phyloP scores from a whole-genome alignment of 1,140 invertebrate genomes.

The Drosophila ambigua region DNA sequence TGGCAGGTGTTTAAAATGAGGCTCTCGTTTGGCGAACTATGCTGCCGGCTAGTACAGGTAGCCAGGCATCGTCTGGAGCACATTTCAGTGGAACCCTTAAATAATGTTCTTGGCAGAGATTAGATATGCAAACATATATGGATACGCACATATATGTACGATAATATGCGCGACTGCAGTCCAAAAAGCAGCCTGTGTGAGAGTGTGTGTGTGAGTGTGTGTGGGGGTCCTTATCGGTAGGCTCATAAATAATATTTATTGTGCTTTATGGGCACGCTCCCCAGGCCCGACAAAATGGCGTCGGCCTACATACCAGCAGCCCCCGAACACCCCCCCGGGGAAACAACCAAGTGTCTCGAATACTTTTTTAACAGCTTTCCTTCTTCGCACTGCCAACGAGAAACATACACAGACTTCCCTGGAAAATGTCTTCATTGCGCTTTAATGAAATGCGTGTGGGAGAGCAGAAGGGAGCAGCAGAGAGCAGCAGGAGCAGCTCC shows the following conservation, averaged over 20 bases:
- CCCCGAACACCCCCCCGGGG: slow-evolving; percentile 20
- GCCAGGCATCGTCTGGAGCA: neutral
- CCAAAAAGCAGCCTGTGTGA: slow-evolving; percentile 8
- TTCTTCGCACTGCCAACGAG: neutral
- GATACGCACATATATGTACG: neutral
- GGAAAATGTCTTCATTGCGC: slow-evolving; percentile 75
- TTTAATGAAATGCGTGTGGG: slow-evolving; percentile 68
- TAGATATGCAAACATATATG: slow-evolving; percentile 5
- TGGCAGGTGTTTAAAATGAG: slow-evolving; percentile 59
- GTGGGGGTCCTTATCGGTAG: slow-evolving; percentile 56
- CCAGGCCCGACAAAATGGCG: slow-evolving; percentile 22
- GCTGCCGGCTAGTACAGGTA: neutral
- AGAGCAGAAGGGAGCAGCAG: neutral
- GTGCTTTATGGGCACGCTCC: slow-evolving; percentile 65
- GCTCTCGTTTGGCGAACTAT: slow-evolving; percentile 21
- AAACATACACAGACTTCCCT: slow-evolving; percentile 12
- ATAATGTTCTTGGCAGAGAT: neutral
- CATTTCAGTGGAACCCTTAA: neutral
- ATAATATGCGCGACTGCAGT: slow-evolving; percentile 19
- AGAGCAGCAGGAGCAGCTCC: neutral
- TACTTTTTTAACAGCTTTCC: slow-evolving; percentile 66
- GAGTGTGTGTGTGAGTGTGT: slow-evolving; percentile 38
- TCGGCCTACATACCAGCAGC: neutral
- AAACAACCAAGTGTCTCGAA: slow-evolving; percentile 75
- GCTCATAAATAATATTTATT: slow-evolving; percentile 79